Evolutionary conservation across 2,113 vertebrate genomes (phyloP).

Genomic region (Dromiciops gliroides): DNA sequence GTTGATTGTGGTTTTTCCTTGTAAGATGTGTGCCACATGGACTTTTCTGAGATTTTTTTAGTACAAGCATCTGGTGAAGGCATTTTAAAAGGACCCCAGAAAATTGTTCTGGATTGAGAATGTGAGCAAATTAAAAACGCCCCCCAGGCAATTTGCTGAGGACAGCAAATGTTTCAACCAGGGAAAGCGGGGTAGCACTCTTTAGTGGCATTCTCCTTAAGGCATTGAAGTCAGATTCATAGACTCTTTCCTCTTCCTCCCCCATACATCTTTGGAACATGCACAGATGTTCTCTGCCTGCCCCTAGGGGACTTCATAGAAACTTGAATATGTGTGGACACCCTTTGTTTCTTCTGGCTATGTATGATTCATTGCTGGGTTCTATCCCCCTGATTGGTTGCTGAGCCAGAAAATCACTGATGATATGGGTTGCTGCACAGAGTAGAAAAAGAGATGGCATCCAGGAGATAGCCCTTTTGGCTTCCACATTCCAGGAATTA

Average conservation of each 20-base stretch:
- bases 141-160: background rate
- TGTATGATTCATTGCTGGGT: background rate
- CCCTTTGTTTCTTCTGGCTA: background rate
- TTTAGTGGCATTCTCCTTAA: background rate
- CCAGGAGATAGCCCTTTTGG: background rate
- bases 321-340: background rate
- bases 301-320: background rate
- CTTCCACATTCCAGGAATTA: background rate
- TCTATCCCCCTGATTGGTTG: background rate
- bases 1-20: background rate
- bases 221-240: background rate
- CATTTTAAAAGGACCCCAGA: background rate
- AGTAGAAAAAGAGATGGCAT: background rate
- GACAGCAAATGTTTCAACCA: background rate
- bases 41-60: background rate
- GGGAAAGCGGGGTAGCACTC: background rate
- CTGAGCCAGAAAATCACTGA: background rate
- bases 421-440: background rate
- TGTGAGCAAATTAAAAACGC: background rate
- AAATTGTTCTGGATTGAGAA: background rate
- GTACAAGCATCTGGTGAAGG: background rate
- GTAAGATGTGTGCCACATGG: background rate
- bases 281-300: background rate
- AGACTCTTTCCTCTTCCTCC: background rate
- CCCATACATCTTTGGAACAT: background rate